Conservation (phyloP, 37 sponge, comb jelly and placozoan genomes). For the Diacarnus erythraeanus region DNA sequence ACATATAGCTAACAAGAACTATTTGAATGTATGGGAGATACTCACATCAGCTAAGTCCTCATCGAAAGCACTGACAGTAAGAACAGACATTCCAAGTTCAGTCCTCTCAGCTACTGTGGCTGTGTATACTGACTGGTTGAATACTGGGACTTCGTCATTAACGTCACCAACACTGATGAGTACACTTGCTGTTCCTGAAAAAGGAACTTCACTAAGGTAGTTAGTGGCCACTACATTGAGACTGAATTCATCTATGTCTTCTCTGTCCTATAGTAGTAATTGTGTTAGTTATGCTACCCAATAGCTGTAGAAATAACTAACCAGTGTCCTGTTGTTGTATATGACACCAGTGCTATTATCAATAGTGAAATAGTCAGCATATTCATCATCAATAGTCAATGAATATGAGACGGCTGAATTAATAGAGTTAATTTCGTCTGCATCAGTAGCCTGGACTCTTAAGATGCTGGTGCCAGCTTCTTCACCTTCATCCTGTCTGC, state of each 20-base stretch:
- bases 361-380: conserved; percentile 21
- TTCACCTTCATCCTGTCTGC: conserved; percentile 30
- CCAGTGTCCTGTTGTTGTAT: conserved; percentile 14
- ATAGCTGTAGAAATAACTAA: neutral
- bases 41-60: conserved; percentile 34
- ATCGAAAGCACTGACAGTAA: conserved; percentile 41
- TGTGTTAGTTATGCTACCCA: neutral
- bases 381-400: conserved; percentile 7
- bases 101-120: conserved; percentile 19
- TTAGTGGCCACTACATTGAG: conserved; percentile 52
- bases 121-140: conserved; percentile 3
- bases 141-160: conserved; percentile 38
- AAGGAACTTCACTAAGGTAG: neutral
- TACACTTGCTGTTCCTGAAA: conserved; percentile 2
- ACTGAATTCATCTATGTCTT: neutral
- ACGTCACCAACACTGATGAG: conserved; percentile 18
- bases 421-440: conserved; percentile 14
- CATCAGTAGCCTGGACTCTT: conserved; percentile 49
- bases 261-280: conserved; percentile 28
- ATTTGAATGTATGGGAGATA: neutral
- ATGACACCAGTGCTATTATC: conserved; percentile 27
- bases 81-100: neutral
- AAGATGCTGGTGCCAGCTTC: conserved; percentile 21
- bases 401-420: conserved; percentile 29
- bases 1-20: neutral